phyloP scores from a whole-genome alignment of 1,140 invertebrate genomes.

The Eupristina koningsbergeri region DNA sequence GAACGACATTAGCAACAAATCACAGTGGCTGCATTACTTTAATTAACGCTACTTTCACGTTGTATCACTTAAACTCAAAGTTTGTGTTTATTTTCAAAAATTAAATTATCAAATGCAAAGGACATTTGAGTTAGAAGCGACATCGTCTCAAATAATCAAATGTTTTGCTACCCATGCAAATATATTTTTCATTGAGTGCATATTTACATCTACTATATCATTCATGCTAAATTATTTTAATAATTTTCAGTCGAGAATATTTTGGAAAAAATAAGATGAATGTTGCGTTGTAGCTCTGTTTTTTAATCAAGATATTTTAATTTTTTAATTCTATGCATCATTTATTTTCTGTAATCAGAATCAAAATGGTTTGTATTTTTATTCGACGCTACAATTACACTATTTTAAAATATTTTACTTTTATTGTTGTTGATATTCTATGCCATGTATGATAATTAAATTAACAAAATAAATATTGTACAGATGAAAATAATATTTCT shows the following conservation, averaged over 20 bases:
- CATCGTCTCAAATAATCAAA: background rate
- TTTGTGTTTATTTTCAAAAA: background rate
- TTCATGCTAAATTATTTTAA: conserved; percentile 39
- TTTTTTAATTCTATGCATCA: background rate
- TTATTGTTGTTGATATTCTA: too few relatives aligned
- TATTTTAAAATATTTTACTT: too few relatives aligned
- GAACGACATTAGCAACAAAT: background rate
- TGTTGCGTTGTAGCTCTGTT: conserved; percentile 13
- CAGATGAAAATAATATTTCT: too few relatives aligned
- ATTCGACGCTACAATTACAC: background rate
- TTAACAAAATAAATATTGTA: too few relatives aligned
- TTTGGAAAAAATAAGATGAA: conserved; percentile 1
- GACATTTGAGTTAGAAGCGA: too few relatives aligned
- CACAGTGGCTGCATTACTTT: background rate
- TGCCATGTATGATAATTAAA: too few relatives aligned
- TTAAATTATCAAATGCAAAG: background rate
- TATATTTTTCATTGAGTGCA: too few relatives aligned
- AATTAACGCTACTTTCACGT: conserved; percentile 27
- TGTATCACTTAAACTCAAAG: background rate
- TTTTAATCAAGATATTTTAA: conserved; percentile 22
- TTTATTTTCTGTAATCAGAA: too few relatives aligned
- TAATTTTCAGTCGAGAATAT: background rate
- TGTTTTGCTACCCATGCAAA: background rate
- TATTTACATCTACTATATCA: conserved; percentile 27
- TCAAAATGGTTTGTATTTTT: background rate